Base-by-base conservation (phyloP, 2,797 vertebrate genomes). In the Gymnothorax reevesii region DNA sequence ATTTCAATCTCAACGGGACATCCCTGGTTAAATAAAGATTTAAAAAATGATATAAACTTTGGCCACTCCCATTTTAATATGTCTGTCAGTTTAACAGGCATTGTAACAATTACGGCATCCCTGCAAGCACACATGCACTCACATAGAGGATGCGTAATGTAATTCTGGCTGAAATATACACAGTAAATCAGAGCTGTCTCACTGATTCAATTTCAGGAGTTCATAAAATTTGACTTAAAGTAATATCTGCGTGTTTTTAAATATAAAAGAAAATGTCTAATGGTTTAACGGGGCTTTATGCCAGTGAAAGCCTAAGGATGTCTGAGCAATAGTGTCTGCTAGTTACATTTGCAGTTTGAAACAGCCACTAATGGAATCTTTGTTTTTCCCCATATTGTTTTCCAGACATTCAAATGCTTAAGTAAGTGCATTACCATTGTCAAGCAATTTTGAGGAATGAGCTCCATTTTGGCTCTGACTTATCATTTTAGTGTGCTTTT, bases 331-430 rank as follows among this genome's bases (percentile, higher is more conserved):
- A 52, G 15, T 80, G 17, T 12, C 27, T 77, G 17, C 17, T 15
- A 77, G 42, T 20, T 49, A 52, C 15, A 54, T 77, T 80, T 80
- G 77, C 10, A n/a, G 49, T 80, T 80, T 20, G n/a, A 73, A 54
- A 80, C 77, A 55, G 20, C 5, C 49, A 22, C 86, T 87, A 87
- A 84, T 84, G 86, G 86, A 87, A 84, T 83, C 86, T 62, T 83
- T 84, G 82, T 84, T 87, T 87, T 57, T 42, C 33, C 33, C 82
- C n/a, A 27, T 57, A 73, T 64, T 77, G 33, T 77, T 83, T 57
- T 86, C 22, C 54, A 66, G 79, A 66, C 85, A 80, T n/a, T 80
- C 7, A 80, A 80, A 80, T n/a, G 75, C 57, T 84, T 84, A 77
- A 87, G 66, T 66, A 73, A 17, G 69, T 20, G 71, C 86, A 83